A percentile compares a stretch with the other conserved stretches of the same genome.
Conservation (phyloP, 2,888 invertebrate genomes). For the Gandaritis pyraliata region DNA sequence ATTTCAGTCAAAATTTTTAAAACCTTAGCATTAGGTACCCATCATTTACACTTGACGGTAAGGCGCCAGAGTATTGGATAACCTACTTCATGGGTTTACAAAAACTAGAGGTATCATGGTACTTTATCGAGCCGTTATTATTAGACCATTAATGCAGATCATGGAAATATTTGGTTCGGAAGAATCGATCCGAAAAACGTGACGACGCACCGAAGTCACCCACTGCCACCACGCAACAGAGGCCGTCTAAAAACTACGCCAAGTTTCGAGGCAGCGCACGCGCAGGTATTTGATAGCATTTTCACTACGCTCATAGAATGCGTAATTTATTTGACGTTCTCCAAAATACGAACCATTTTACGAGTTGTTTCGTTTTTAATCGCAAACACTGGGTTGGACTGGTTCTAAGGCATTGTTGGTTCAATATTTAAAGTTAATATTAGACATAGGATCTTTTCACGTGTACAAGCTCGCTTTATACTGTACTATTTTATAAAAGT, state of each 20-base stretch:
- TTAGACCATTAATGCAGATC: too few relatives aligned
- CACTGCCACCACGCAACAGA: background rate
- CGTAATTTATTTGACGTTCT: conserved; percentile 41
- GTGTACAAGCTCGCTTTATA: background rate
- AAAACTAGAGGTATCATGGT: too few relatives aligned
- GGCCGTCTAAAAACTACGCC: background rate
- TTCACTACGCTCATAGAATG: conserved; percentile 35
- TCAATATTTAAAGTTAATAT: conserved; percentile 17
- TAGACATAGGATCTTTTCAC: conserved; percentile 8
- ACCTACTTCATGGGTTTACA: too few relatives aligned
- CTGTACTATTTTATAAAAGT: too few relatives aligned
- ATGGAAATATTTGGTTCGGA: too few relatives aligned
- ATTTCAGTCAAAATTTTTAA: too few relatives aligned
- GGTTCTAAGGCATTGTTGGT: conserved; percentile 12
- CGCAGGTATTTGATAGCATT: conserved; percentile 32
- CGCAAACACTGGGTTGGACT: conserved; percentile 30
- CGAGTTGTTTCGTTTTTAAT: conserved; percentile 34
- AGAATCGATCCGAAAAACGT: too few relatives aligned
- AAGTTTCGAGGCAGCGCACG: background rate
- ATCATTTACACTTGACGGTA: too few relatives aligned
- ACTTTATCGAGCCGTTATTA: too few relatives aligned
- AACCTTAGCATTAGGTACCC: too few relatives aligned
- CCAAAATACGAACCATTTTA: conserved; percentile 39
- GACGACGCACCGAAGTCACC: too few relatives aligned
- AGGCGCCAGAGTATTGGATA: too few relatives aligned